These are phyloP conservation scores for Sebastes hubbsi DNA, from an alignment of 2,797 vertebrate species.

Conservation along the genomic window DNA sequence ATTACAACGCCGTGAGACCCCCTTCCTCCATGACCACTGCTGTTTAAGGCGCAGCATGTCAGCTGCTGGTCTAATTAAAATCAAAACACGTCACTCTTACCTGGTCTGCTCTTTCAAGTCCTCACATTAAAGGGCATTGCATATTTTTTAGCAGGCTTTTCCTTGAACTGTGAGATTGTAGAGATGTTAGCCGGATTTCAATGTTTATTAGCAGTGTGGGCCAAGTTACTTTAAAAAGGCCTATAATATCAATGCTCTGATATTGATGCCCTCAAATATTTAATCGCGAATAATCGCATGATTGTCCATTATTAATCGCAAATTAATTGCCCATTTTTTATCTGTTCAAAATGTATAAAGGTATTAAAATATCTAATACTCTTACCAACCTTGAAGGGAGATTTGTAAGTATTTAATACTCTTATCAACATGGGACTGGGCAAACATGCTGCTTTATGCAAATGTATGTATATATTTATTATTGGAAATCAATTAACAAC, in stretches of 20 bases:
- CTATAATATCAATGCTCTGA: too few relatives aligned
- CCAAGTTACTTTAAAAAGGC: too few relatives aligned
- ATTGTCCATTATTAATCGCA: too few relatives aligned
- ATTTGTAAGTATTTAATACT: too few relatives aligned
- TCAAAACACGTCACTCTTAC: slow-evolving; percentile 14
- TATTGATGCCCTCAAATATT: too few relatives aligned
- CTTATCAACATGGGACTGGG: fast-evolving
- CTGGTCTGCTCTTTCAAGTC: not conserved
- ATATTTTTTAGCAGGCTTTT: not conserved
- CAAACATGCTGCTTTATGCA: too few relatives aligned
- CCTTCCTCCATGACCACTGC: slow-evolving; percentile 46
- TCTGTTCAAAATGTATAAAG: too few relatives aligned
- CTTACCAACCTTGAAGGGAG: fast-evolving
- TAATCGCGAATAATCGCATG: too few relatives aligned
- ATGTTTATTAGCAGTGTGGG: not conserved
- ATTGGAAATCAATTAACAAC: too few relatives aligned
- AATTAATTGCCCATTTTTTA: too few relatives aligned
- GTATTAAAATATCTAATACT: too few relatives aligned
- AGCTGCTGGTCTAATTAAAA: slow-evolving; percentile 32
- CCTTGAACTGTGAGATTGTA: not conserved
- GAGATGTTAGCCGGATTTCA: fast-evolving
- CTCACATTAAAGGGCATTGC: not conserved
- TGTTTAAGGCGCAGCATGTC: slow-evolving; percentile 39
- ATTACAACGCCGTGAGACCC: slow-evolving; percentile 28
- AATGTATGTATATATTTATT: too few relatives aligned